Evolutionary conservation across 2,797 vertebrate genomes (phyloP).

Genomic region (Cyprinodon diabolis): DNA sequence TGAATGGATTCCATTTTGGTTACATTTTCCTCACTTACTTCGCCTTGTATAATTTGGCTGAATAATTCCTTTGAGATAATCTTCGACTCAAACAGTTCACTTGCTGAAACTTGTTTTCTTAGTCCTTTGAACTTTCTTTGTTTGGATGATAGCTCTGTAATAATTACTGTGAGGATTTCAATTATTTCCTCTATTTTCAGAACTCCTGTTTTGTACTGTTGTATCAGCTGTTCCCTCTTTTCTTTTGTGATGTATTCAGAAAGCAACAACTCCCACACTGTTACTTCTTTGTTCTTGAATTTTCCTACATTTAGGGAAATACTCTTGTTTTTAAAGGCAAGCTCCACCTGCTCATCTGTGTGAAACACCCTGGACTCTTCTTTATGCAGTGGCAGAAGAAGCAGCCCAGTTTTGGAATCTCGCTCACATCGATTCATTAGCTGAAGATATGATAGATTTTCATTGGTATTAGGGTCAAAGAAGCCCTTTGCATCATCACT

Average conservation of each 20-base stretch:
- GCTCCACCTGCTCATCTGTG: constrained; percentile 78
- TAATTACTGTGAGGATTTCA: constrained; percentile 78
- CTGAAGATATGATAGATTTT: constrained; percentile 86
- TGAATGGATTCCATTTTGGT: constrained; percentile 83
- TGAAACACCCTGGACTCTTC: constrained; percentile 33
- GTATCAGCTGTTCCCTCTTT: constrained; percentile 81
- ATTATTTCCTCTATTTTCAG: constrained; percentile 80
- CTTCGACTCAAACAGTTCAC: constrained; percentile 86
- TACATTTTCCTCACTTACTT: constrained; percentile 83
- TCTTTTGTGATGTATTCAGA: constrained; percentile 86
- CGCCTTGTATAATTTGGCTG: constrained; percentile 80
- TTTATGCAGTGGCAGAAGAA: constrained; percentile 73
- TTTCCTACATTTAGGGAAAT: constrained; percentile 76
- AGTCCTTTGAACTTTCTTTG: constrained; percentile 78
- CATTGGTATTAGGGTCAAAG: constrained; percentile 88
- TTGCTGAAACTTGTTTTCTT: constrained; percentile 81
- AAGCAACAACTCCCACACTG: constrained; percentile 86
- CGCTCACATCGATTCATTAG: constrained; percentile 82
- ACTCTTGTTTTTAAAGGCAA: constrained; percentile 64
- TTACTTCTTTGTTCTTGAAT: constrained; percentile 76
- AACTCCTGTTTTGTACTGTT: constrained; percentile 73
- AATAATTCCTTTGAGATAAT: constrained; percentile 89
- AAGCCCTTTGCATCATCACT: constrained; percentile 82
- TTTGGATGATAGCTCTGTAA: constrained; percentile 78
- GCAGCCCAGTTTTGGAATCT: constrained; percentile 70